Evolutionary conservation across 2,113 vertebrate genomes (phyloP).

Genomic region (Trogon melanurus): DNA sequence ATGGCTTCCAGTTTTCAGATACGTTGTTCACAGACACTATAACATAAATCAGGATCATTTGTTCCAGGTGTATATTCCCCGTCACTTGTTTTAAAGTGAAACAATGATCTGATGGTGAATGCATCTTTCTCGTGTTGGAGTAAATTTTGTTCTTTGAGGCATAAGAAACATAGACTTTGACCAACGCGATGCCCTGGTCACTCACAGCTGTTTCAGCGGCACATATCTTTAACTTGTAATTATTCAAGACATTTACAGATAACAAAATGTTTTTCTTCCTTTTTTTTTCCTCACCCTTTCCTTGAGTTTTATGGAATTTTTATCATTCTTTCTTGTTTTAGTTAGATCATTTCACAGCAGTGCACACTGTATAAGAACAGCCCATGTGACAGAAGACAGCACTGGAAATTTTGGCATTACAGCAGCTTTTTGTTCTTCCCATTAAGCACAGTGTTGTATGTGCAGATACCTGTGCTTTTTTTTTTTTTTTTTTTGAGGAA

Average conservation of each 20-base stretch:
- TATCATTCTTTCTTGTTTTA: neutral
- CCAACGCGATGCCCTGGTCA: rapidly evolving
- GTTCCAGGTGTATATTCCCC: neutral
- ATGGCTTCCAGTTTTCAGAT: neutral
- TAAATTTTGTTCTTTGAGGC: neutral
- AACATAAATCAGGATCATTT: neutral
- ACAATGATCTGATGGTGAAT: neutral
- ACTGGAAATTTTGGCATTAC: neutral
- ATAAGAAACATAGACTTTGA: rapidly evolving
- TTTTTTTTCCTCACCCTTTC: neutral
- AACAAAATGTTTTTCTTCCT: neutral
- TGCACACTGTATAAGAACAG: neutral
- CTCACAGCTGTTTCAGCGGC: neutral
- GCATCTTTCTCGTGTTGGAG: neutral
- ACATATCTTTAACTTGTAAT: neutral
- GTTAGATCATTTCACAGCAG: neutral
- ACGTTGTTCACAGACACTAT: neutral
- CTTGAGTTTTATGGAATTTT: neutral
- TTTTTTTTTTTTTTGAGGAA: neutral
- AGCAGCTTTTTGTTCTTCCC: neutral
- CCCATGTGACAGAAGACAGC: neutral
- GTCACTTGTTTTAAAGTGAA: neutral
- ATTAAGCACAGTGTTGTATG: rapidly evolving
- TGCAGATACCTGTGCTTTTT: neutral
- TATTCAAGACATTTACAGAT: neutral